These are phyloP conservation scores for Heliconius cydno DNA, from an alignment of 2,888 invertebrate species.

Conservation along the genomic window DNA sequence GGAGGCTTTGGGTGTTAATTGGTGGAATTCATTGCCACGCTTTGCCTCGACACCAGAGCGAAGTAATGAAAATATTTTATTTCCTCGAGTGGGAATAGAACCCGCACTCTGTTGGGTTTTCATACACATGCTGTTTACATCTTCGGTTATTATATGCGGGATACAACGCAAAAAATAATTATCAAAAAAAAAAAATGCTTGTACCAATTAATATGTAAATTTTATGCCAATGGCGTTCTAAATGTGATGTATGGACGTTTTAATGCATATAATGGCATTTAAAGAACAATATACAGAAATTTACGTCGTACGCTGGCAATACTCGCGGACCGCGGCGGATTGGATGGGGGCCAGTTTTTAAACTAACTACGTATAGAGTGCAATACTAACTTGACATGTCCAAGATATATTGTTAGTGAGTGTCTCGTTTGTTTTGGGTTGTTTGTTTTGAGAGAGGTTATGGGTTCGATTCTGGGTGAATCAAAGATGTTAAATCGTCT, in stretches of 20 bases:
- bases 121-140: no score
- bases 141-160: no score
- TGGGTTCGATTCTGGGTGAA: not conserved
- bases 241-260: slow-evolving; percentile 47
- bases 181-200: not conserved
- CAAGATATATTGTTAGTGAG: not conserved
- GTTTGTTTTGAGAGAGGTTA: not conserved
- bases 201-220: slow-evolving; percentile 17
- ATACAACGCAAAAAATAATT: not conserved
- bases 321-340: slow-evolving; percentile 47
- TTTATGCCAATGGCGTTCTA: slow-evolving; percentile 36
- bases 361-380: slow-evolving; percentile 16
- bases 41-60: no score
- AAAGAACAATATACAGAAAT: slow-evolving; percentile 66
- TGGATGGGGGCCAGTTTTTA: slow-evolving; percentile 56
- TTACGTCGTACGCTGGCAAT: slow-evolving; percentile 58
- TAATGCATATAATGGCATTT: slow-evolving; percentile 54
- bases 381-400: slow-evolving; percentile 7
- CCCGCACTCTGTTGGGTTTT: no score
- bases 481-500: not conserved
- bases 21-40: no score
- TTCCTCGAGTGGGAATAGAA: no score
- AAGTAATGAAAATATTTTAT: no score
- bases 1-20: no score
- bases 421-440: not conserved